Percentiles rank a stretch among this genome's conserved stretches.
Conservation (phyloP, 2,888 invertebrate genomes). For the Achlya flavicornis region DNA sequence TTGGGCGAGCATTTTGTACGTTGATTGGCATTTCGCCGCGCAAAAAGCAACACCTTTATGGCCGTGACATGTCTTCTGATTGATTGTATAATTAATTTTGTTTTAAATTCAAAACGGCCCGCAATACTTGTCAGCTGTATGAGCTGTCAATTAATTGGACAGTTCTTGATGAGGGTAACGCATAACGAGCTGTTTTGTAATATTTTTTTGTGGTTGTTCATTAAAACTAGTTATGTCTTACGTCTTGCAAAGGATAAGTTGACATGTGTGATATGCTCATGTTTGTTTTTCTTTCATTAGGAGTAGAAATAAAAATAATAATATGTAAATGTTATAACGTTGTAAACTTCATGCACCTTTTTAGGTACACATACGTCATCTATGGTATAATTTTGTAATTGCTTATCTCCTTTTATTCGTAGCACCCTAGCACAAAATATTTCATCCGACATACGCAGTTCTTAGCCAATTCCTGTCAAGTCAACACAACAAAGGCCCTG, state of each 20-base stretch:
- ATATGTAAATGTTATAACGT: no score
- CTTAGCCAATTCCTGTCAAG: not conserved
- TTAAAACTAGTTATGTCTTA: slow-evolving; percentile 61
- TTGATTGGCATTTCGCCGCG: slow-evolving; percentile 79
- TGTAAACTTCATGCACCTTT: no score
- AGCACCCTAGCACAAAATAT: not conserved
- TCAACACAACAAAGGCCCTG: slow-evolving; percentile 44
- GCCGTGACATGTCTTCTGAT: slow-evolving; percentile 76
- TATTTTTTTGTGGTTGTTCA: slow-evolving; percentile 58
- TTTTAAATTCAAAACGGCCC: slow-evolving; percentile 74
- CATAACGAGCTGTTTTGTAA: slow-evolving; percentile 66
- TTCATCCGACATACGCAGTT: no score
- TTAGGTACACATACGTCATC: no score
- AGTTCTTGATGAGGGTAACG: slow-evolving; percentile 74
- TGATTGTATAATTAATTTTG: slow-evolving; percentile 82
- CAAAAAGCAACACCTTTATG: slow-evolving; percentile 80
- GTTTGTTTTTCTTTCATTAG: slow-evolving; percentile 47
- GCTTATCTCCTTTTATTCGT: no score
- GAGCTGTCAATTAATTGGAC: slow-evolving; percentile 81
- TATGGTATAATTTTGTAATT: no score
- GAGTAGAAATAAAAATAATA: slow-evolving; percentile 26
- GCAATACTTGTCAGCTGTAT: slow-evolving; percentile 66
- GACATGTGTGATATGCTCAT: slow-evolving; percentile 64
- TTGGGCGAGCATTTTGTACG: slow-evolving; percentile 72
- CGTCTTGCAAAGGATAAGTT: slow-evolving; percentile 50